Conservation (phyloP, 2,888 invertebrate species). For the Lasius platythorax region DNA sequence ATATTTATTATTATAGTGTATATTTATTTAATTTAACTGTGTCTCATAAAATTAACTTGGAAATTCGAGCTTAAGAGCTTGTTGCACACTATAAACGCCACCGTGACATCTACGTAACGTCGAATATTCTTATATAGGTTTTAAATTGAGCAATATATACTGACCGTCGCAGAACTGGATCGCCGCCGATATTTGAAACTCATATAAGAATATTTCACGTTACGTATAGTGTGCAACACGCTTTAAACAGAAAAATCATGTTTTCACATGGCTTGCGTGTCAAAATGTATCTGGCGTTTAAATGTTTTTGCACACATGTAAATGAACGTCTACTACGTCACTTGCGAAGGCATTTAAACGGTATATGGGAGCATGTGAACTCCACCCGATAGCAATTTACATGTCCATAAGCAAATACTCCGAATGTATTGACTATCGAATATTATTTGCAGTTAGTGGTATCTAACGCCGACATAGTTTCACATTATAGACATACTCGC, state of each 20-base stretch:
- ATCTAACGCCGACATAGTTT: constrained; percentile 38
- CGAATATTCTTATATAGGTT: too few species aligned
- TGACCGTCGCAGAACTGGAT: neutral
- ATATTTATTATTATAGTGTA: constrained; percentile 37
- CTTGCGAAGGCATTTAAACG: constrained; percentile 50
- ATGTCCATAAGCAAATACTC: constrained; percentile 66
- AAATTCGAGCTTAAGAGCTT: constrained; percentile 4
- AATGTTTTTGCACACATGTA: constrained; percentile 29
- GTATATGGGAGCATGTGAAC: constrained; percentile 36
- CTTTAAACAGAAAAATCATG: constrained; percentile 50
- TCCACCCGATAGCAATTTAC: constrained; percentile 62
- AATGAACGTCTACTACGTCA: constrained; percentile 55
- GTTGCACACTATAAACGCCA: too few species aligned
- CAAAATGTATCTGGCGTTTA: neutral
- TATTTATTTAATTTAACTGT: neutral
- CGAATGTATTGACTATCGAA: constrained; percentile 62
- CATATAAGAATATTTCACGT: neutral
- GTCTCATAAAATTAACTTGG: constrained; percentile 17
- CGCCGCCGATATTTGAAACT: neutral
- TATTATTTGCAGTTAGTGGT: constrained; percentile 66
- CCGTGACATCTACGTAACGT: too few species aligned
- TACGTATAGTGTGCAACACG: neutral
- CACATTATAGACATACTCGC: constrained; percentile 28
- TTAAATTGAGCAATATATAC: neutral
- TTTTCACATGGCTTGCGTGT: neutral